Evolutionary conservation across 2,113 vertebrate species (phyloP).

Genomic region (Emydura subglobosa): DNA sequence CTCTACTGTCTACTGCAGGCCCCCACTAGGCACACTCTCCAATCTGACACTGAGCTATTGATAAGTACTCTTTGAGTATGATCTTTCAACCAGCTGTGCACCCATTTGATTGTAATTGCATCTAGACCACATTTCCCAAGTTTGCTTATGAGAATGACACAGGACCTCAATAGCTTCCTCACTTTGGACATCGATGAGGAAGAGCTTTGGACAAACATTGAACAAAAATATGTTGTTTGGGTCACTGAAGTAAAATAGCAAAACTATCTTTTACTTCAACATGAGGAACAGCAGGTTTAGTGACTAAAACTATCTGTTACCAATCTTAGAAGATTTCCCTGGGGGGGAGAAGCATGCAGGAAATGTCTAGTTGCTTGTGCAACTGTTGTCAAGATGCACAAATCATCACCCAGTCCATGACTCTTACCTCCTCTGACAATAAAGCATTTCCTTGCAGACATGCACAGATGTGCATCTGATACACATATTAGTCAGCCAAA

Average conservation of each 20-base stretch:
- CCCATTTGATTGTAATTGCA: not conserved
- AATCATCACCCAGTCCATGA: slow-evolving; percentile 50
- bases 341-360: slow-evolving; percentile 48
- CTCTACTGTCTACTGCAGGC: not conserved
- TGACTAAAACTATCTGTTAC: slow-evolving; percentile 4
- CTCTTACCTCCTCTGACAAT: slow-evolving; percentile 60
- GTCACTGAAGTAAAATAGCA: not conserved
- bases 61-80: not conserved
- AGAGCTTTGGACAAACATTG: not conserved
- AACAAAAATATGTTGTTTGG: not conserved
- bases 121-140: not conserved
- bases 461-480: slow-evolving; percentile 69
- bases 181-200: not conserved
- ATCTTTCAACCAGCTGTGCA: not conserved
- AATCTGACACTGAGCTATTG: not conserved
- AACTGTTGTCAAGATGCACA: slow-evolving; percentile 59
- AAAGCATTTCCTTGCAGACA: slow-evolving; percentile 64
- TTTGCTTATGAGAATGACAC: not conserved
- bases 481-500: slow-evolving; percentile 55
- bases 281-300: slow-evolving; percentile 41
- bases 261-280: not conserved
- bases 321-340: slow-evolving; percentile 34
- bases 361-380: slow-evolving; percentile 71
- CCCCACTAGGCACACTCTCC: not conserved
- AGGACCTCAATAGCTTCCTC: not conserved